These are phyloP conservation scores for Kuschelorhynchus macadamiae DNA, from an alignment of 2,888 invertebrate genomes.

Conservation along the genomic window DNA sequence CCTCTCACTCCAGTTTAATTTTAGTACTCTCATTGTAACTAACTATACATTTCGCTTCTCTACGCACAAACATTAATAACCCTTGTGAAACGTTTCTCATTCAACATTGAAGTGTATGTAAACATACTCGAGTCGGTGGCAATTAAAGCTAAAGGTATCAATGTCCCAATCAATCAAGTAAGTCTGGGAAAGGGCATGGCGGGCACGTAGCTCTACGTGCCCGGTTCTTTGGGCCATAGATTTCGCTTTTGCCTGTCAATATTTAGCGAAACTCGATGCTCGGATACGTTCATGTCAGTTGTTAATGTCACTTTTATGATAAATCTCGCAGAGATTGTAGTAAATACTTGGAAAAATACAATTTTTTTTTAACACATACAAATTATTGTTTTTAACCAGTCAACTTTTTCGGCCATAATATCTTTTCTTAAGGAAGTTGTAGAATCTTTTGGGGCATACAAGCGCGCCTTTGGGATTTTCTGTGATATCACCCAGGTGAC, in stretches of 20 bases:
- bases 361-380: too few relatives aligned
- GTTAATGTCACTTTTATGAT: conserved; percentile 31
- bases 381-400: too few relatives aligned
- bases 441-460: too few relatives aligned
- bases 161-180: conserved; percentile 66
- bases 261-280: conserved; percentile 44
- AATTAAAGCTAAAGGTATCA: conserved; percentile 68
- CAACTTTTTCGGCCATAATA: too few relatives aligned
- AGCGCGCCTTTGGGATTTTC: too few relatives aligned
- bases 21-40: too few relatives aligned
- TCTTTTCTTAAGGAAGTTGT: too few relatives aligned
- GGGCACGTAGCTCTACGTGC: conserved; percentile 47
- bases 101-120: conserved; percentile 64
- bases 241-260: conserved; percentile 45
- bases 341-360: too few relatives aligned
- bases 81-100: conserved; percentile 22
- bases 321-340: not conserved
- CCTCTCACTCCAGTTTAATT: too few relatives aligned
- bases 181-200: conserved; percentile 40
- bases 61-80: conserved; percentile 34
- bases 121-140: conserved; percentile 66
- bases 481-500: too few relatives aligned
- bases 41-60: too few relatives aligned
- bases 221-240: conserved; percentile 45
- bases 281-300: conserved; percentile 20